phyloP scores from a whole-genome alignment of 2,113 vertebrate genomes.

The Ranitomeya variabilis region DNA sequence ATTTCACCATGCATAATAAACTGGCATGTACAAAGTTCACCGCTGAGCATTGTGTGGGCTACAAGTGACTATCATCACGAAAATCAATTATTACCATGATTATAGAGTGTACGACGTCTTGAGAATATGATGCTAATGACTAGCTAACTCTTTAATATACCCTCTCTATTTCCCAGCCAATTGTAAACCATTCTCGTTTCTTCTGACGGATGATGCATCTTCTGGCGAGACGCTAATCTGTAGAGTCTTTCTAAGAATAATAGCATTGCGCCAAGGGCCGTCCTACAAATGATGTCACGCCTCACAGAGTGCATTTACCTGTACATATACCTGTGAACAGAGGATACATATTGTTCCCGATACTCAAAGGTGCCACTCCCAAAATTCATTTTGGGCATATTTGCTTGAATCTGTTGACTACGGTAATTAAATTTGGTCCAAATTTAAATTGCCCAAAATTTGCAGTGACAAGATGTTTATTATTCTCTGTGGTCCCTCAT shows the following conservation, averaged over 20 bases:
- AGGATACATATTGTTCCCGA: too few species aligned
- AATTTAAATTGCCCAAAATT: too few species aligned
- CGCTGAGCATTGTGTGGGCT: slow-evolving; percentile 64
- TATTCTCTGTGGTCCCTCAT: too few species aligned
- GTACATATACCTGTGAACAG: background rate
- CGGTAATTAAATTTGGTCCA: too few species aligned
- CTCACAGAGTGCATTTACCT: slow-evolving; percentile 57
- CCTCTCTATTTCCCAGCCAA: slow-evolving; percentile 65
- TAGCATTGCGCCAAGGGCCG: slow-evolving; percentile 50
- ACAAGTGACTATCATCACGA: slow-evolving; percentile 64
- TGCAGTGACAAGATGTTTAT: too few species aligned
- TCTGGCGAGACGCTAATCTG: background rate
- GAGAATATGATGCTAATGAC: slow-evolving; percentile 65
- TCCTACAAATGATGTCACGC: slow-evolving; percentile 58
- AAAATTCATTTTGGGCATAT: too few species aligned
- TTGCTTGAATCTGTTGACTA: too few species aligned
- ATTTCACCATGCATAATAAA: slow-evolving; percentile 65
- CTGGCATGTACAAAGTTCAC: slow-evolving; percentile 66
- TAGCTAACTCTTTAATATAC: slow-evolving; percentile 62
- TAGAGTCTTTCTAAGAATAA: slow-evolving; percentile 63
- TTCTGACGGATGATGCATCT: slow-evolving; percentile 44
- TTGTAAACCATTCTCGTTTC: slow-evolving; percentile 36
- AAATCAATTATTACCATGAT: slow-evolving; percentile 68
- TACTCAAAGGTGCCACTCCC: too few species aligned
- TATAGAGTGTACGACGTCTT: slow-evolving; percentile 63